Evolutionary conservation across 2,888 invertebrate species (phyloP).

Genomic region (Lasioglossum morio): DNA sequence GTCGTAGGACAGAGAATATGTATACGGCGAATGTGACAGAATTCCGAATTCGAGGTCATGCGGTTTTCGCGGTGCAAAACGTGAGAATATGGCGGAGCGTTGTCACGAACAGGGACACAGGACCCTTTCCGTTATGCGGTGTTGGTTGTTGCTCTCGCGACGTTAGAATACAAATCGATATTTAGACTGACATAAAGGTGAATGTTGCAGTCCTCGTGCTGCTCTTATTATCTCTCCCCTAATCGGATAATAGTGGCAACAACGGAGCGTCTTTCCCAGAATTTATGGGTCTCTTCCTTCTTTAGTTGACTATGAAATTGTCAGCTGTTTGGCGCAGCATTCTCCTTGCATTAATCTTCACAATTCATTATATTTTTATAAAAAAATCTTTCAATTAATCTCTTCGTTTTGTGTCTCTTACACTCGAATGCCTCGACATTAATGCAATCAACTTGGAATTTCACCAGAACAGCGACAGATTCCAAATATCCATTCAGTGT

Average conservation of each 20-base stretch:
- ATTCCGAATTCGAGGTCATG: constrained; percentile 31
- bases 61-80: constrained; percentile 9
- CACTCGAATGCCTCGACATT: neutral
- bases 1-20: neutral
- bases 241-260: neutral
- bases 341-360: neutral
- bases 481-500: neutral
- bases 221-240: neutral
- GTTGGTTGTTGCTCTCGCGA: constrained; percentile 14
- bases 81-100: constrained; percentile 16
- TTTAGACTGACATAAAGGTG: neutral
- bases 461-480: neutral
- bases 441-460: neutral
- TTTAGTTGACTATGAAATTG: neutral
- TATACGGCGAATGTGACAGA: neutral
- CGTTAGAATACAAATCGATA: constrained; percentile 16
- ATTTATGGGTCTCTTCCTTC: neutral
- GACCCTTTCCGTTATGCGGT: constrained; percentile 21
- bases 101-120: constrained; percentile 31
- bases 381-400: no score
- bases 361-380: no score
- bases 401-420: neutral
- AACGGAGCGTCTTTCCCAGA: neutral
- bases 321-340: neutral
- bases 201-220: neutral